Evolutionary conservation across 2,888 invertebrate species (phyloP), one percentile per base, ranked within the genome.

Genomic region (Criorhina ranunculi): DNA sequence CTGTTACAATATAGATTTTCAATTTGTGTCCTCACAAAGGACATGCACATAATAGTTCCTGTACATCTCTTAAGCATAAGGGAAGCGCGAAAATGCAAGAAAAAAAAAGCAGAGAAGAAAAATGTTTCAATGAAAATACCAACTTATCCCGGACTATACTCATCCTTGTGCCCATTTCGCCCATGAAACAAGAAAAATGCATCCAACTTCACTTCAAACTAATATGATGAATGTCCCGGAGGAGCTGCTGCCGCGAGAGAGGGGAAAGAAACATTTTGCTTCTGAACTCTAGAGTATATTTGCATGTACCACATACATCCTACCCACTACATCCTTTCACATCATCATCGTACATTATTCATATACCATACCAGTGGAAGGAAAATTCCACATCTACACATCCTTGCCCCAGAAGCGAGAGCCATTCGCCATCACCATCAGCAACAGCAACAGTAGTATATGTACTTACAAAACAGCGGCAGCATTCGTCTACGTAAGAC

Each of bases 291-390:
- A 53, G 75, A 70, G 85, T 76, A 85, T 64, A 76, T 70, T 80
- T 85, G 69, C 80, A 70, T 80, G 76, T 60, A 70, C 64, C 69
- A 55, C 62, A 75, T 75, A 44, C 51, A 70, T 64, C 57, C 64
- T 64, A 37, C 62, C 49, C 51, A 64, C 53, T 59, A 49, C 37
- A 57, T 53, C 75, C 64, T 44, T 66, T 37, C 75, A 69, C 70
- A 82, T 82, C 66, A 80, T 85, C 75, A 70, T 85, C 72, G 72
- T 85, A 66, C 80, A 85, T 85, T 80, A 85, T 85, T 80, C 85
- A 85, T 85, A 70, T 70, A 57, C 49, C 72, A 62, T 77, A 60
- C 46, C 64, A 80, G 67, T 49, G n/a, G 31, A 17, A 70, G 69
- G 55, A 75, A 70, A 66, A 66, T 66, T 79, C 51, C 70, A 60